A percentile compares a stretch with the other conserved stretches of the same genome.
These are phyloP conservation scores for Nomada ferruginata DNA, from an alignment of 2,888 invertebrate species.

Conservation along the genomic window DNA sequence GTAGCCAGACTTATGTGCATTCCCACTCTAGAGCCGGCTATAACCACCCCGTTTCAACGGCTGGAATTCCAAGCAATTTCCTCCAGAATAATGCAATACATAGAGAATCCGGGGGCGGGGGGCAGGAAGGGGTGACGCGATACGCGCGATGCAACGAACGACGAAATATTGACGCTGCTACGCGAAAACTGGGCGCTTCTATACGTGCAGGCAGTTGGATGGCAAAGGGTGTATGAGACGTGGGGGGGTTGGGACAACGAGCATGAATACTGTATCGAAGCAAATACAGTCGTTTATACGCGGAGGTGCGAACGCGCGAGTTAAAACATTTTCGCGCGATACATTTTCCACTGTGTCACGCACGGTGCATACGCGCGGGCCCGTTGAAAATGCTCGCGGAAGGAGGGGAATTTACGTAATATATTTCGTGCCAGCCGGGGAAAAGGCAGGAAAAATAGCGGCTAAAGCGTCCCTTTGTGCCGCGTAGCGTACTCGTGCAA, in stretches of 20 bases:
- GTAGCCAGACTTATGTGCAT: conserved; percentile 57
- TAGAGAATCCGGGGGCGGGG: background rate
- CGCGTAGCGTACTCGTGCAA: conserved; percentile 45
- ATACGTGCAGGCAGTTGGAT: background rate
- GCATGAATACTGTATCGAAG: conserved; percentile 58
- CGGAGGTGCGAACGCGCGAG: conserved; percentile 40
- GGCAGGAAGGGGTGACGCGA: background rate
- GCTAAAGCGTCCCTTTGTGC: conserved; percentile 51
- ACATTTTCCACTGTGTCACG: conserved; percentile 60
- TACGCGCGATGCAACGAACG: conserved; percentile 49
- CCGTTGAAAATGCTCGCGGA: conserved; percentile 47
- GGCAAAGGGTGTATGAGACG: background rate
- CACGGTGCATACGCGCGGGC: background rate
- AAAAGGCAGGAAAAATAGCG: conserved; percentile 60
- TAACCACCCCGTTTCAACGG: conserved; percentile 55
- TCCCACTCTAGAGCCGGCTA: conserved; percentile 29
- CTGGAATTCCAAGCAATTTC: conserved; percentile 68
- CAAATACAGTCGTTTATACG: conserved; percentile 65
- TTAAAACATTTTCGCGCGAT: conserved; percentile 61
- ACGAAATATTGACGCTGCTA: conserved; percentile 68
- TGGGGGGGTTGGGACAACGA: conserved; percentile 9
- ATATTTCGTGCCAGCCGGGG: conserved; percentile 43
- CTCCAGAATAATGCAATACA: conserved; percentile 63
- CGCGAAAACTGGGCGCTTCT: conserved; percentile 1
- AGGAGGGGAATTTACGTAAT: conserved; percentile 59